Evolutionary conservation across 2,888 invertebrate genomes (phyloP).

Genomic region (Ormyrus nitidulus): DNA sequence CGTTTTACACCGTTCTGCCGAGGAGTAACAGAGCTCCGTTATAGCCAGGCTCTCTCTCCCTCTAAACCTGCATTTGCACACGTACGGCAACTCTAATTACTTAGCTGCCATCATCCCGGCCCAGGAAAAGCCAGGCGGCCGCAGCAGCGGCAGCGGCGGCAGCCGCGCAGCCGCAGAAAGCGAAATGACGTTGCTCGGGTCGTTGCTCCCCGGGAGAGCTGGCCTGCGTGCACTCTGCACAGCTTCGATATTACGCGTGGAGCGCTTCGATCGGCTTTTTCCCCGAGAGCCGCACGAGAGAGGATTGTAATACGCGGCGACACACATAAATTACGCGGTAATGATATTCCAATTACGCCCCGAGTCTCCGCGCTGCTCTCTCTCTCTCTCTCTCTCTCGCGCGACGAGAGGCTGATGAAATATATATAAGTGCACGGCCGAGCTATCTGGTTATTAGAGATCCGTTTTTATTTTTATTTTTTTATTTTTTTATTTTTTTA

Average conservation of each 20-base stretch:
- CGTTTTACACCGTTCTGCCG: neutral
- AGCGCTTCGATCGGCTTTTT: neutral
- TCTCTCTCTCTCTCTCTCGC: too few species aligned
- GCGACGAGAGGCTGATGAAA: conserved; percentile 20
- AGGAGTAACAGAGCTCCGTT: too few species aligned
- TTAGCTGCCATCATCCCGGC: conserved; percentile 45
- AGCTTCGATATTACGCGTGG: neutral
- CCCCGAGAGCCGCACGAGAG: too few species aligned
- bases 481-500: too few species aligned
- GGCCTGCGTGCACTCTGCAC: too few species aligned
- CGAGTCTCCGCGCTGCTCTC: neutral
- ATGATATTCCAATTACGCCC: conserved; percentile 39
- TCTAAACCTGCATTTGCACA: neutral
- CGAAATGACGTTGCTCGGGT: conserved; percentile 28
- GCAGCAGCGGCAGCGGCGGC: neutral
- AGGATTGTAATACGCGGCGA: too few species aligned
- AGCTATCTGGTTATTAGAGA: neutral
- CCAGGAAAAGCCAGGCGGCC: neutral
- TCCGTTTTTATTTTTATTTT: neutral
- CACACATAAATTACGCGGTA: neutral
- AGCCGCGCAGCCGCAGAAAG: conserved; percentile 20
- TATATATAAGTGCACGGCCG: conserved; percentile 5
- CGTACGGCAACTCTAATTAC: conserved; percentile 21
- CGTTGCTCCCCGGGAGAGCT: conserved; percentile 17
- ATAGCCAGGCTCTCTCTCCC: neutral